phyloP scores from a whole-genome alignment of 1,140 invertebrate species.

The Scaptomyza hsui region DNA sequence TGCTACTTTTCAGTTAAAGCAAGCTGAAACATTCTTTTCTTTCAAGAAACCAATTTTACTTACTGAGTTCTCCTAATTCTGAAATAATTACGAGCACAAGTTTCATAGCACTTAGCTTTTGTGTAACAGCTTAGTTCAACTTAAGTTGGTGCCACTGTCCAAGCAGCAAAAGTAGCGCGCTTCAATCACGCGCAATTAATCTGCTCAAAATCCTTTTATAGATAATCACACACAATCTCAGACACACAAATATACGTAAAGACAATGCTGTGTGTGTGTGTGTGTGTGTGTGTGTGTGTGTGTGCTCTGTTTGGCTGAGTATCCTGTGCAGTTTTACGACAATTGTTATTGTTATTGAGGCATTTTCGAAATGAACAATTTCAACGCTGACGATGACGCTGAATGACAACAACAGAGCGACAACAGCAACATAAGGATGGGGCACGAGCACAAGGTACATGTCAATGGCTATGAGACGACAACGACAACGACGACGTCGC shows the following conservation, averaged over 20 bases:
- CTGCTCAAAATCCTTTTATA: slow-evolving; percentile 82
- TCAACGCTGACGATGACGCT: slow-evolving; percentile 73
- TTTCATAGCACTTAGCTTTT: slow-evolving; percentile 16
- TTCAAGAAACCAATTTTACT: too few relatives aligned
- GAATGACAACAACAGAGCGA: slow-evolving; percentile 67
- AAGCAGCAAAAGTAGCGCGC: slow-evolving; percentile 52
- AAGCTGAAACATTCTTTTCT: too few relatives aligned
- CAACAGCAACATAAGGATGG: slow-evolving; percentile 27
- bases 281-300: not conserved
- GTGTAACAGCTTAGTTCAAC: slow-evolving; percentile 6
- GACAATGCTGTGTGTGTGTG: slow-evolving; percentile 5
- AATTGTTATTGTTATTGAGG: slow-evolving; percentile 83
- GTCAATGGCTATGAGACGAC: slow-evolving; percentile 68
- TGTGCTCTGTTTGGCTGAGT: slow-evolving; percentile 33
- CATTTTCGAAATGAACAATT: slow-evolving; percentile 83
- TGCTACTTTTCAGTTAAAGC: too few relatives aligned
- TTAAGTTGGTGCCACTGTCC: slow-evolving; percentile 34
- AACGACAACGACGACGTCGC: slow-evolving; percentile 49
- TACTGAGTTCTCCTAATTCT: too few relatives aligned
- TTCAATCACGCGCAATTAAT: slow-evolving; percentile 82
- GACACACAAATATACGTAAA: slow-evolving; percentile 31
- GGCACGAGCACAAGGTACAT: slow-evolving; percentile 62
- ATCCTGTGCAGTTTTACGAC: slow-evolving; percentile 81
- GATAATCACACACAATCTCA: slow-evolving; percentile 75
- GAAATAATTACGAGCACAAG: too few relatives aligned